Evolutionary conservation across 2,888 invertebrate genomes (phyloP).

Genomic region (Brachylomia viminalis): DNA sequence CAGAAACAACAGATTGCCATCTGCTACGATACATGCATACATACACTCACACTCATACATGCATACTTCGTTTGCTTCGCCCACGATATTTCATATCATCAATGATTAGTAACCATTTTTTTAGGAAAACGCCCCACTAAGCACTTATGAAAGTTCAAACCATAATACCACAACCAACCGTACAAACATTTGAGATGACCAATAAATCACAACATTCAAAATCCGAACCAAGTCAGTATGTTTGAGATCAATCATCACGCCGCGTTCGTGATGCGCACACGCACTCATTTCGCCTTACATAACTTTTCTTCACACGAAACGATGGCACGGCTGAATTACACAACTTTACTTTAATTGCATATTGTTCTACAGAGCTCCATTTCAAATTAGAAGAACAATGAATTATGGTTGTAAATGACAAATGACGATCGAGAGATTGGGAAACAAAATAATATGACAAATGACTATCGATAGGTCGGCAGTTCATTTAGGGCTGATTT

Average conservation of each 20-base stretch:
- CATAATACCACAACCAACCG: background rate
- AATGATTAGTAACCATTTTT: background rate
- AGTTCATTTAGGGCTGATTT: too few relatives aligned
- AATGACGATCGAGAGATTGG: background rate
- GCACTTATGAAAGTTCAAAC: background rate
- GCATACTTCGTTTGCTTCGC: background rate
- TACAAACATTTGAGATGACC: background rate
- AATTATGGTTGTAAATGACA: conserved; percentile 16
- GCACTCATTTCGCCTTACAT: conserved; percentile 46
- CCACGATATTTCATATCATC: background rate
- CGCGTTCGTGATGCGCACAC: conserved; percentile 46
- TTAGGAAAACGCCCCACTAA: too few relatives aligned
- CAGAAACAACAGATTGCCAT: background rate
- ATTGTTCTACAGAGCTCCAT: conserved; percentile 53
- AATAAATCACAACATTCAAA: conserved; percentile 27
- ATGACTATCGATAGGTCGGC: background rate
- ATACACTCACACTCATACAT: background rate
- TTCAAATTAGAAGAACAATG: conserved; percentile 5
- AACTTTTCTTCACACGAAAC: conserved; percentile 64
- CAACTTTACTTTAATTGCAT: conserved; percentile 49
- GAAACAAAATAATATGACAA: background rate
- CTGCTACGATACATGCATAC: background rate
- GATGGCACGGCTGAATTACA: conserved; percentile 40
- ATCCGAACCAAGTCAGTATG: conserved; percentile 44
- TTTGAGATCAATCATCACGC: conserved; percentile 51